phyloP scores from a whole-genome alignment of 1,140 invertebrate species.

The Caenorhabditis briggsae region DNA sequence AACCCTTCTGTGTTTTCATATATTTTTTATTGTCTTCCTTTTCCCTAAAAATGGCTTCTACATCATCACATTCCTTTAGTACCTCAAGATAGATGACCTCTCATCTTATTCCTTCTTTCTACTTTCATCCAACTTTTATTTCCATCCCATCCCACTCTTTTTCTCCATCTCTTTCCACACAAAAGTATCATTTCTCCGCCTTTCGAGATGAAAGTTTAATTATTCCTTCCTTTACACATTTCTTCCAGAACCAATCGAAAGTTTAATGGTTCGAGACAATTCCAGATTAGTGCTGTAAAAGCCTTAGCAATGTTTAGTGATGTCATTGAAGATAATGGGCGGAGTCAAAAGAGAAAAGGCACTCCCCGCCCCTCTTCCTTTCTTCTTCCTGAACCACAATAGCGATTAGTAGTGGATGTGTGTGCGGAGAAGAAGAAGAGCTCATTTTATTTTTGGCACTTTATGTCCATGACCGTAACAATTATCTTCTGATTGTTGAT shows the following conservation, averaged over 20 bases:
- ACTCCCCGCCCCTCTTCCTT: constrained; percentile 34
- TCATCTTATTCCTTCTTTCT: not conserved
- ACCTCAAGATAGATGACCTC: not conserved
- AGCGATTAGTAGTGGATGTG: constrained; percentile 47
- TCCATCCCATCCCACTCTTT: not conserved
- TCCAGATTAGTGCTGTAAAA: constrained; percentile 9
- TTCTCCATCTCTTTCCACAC: not conserved
- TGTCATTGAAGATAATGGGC: constrained; percentile 36
- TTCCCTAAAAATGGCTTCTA: constrained; percentile 15
- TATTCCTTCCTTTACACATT: not conserved
- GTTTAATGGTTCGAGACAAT: constrained; percentile 33
- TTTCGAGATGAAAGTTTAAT: constrained; percentile 18
- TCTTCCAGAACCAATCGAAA: constrained; percentile 8
- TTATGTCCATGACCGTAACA: constrained; percentile 31
- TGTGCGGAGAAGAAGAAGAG: not conserved
- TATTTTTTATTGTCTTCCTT: not conserved
- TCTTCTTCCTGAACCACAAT: constrained; percentile 21
- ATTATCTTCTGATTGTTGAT: not conserved
- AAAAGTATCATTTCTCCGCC: not conserved
- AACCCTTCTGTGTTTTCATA: not conserved
- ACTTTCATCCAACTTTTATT: constrained; percentile 30
- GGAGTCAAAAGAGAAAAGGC: not conserved
- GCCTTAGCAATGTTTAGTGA: not conserved
- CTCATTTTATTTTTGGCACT: constrained; percentile 3
- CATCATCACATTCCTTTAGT: not conserved